Conservation (phyloP, 2,888 invertebrate genomes). For the Myopa testacea region DNA sequence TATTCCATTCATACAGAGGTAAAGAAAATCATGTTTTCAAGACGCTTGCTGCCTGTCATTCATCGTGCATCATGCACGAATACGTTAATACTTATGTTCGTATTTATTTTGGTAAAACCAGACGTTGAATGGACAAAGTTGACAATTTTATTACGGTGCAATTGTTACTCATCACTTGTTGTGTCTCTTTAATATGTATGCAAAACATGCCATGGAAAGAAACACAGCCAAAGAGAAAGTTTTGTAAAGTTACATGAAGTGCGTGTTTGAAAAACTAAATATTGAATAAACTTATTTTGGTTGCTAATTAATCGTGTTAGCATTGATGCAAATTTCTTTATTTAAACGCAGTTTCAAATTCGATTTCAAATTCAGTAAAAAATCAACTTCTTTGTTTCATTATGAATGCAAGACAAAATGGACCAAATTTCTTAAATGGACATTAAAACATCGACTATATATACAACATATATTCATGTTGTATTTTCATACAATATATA, state of each 20-base stretch:
- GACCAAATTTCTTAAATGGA: no score
- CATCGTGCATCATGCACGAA: neutral
- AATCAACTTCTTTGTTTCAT: no score
- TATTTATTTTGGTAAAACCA: neutral
- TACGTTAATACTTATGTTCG: neutral
- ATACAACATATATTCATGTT: no score
- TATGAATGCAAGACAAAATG: no score
- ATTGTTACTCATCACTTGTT: slow-evolving; percentile 13
- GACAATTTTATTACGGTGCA: slow-evolving; percentile 27
- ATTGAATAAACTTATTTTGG: no score
- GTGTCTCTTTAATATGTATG: slow-evolving; percentile 5
- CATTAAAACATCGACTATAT: no score
- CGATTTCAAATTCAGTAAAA: no score
- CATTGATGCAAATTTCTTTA: no score
- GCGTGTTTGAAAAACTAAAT: no score
- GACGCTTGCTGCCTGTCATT: neutral
- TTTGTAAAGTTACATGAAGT: neutral
- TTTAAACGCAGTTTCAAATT: no score
- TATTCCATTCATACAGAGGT: neutral
- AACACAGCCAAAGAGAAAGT: slow-evolving; percentile 13
- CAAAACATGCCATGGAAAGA: neutral
- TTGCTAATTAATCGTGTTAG: no score
- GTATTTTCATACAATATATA: no score
- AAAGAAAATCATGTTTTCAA: slow-evolving; percentile 20
- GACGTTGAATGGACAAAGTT: neutral